phyloP scores from a whole-genome alignment of 2,113 vertebrate genomes.

The Hystrix brachyura region DNA sequence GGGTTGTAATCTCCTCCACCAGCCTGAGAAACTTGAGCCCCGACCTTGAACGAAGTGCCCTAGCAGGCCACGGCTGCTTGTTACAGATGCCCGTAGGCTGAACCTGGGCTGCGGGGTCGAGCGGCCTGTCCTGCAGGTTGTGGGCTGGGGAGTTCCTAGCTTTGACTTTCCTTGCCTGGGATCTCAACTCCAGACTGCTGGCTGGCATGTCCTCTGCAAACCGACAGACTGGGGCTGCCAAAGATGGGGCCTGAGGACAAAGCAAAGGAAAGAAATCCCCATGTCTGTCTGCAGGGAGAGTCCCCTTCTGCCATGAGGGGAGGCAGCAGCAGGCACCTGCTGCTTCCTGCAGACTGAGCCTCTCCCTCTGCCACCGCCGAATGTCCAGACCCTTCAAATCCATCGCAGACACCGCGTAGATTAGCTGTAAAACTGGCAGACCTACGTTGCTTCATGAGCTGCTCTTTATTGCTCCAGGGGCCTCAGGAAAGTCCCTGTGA shows the following conservation, averaged over 20 bases:
- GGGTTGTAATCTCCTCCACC: background rate
- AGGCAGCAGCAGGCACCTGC: constrained; percentile 62
- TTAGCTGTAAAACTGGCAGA: background rate
- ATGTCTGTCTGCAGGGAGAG: constrained; percentile 60
- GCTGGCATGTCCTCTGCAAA: background rate
- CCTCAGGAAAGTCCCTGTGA: background rate
- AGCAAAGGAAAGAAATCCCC: constrained; percentile 56
- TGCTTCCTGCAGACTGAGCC: constrained; percentile 29
- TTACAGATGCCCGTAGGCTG: background rate
- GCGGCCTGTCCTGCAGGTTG: background rate
- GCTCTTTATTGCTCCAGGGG: background rate
- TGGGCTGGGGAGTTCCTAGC: background rate
- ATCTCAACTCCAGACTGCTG: background rate
- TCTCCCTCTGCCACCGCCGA: background rate
- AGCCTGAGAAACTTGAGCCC: background rate
- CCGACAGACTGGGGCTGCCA: constrained; percentile 41
- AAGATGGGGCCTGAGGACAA: constrained; percentile 35
- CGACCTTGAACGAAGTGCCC: background rate
- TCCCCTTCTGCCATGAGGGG: constrained; percentile 67
- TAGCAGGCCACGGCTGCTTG: background rate
- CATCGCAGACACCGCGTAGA: background rate
- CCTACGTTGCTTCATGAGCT: background rate
- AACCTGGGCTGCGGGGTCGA: background rate
- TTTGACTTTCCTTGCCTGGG: background rate
- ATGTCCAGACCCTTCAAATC: background rate